phyloP scores from a whole-genome alignment of 2,888 invertebrate species.

The Tinea trinotella region DNA sequence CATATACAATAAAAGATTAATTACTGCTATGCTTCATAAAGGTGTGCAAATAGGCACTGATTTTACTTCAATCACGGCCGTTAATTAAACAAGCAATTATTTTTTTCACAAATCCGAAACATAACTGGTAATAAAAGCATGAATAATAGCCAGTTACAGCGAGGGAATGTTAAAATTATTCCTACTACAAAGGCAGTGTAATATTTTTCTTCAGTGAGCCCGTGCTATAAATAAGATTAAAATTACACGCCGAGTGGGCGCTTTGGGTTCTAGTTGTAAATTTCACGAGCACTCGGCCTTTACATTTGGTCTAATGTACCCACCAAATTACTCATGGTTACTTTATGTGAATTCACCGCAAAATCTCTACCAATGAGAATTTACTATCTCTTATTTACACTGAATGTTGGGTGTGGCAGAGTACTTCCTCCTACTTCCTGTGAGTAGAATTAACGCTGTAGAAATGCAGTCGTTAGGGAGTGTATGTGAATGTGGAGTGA shows the following conservation, averaged over 20 bases:
- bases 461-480: no score
- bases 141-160: background rate
- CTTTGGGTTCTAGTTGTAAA: conserved; percentile 5
- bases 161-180: background rate
- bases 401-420: no score
- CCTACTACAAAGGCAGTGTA: conserved; percentile 10
- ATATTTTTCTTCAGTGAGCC: conserved; percentile 26
- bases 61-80: no score
- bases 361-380: conserved; percentile 5
- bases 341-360: background rate
- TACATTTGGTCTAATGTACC: conserved; percentile 6
- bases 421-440: no score
- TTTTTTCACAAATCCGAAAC: background rate
- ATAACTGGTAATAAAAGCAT: background rate
- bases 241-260: conserved; percentile 42
- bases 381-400: no score
- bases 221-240: conserved; percentile 48
- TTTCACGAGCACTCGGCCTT: background rate
- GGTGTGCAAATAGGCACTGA: no score
- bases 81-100: no score
- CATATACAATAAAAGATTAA: no score
- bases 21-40: no score
- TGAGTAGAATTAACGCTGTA: no score
- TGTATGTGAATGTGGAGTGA: no score
- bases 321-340: conserved; percentile 1